Evolutionary conservation across 1,140 invertebrate genomes (phyloP).

Genomic region (Diprion similis): DNA sequence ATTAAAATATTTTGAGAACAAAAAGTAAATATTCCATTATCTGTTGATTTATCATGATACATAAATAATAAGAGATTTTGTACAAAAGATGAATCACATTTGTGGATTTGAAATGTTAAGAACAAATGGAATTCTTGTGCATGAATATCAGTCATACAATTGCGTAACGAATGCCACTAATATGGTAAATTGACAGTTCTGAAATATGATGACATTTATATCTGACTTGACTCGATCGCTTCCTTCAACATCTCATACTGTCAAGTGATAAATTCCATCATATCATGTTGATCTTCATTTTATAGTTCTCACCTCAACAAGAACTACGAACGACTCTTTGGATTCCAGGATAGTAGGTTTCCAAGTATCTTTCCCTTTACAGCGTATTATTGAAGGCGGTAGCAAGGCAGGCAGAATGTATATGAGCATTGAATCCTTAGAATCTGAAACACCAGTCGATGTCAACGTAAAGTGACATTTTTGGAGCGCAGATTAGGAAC

Average conservation of each 20-base stretch:
- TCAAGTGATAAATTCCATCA: neutral
- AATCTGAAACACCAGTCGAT: conserved; percentile 5
- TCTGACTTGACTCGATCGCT: too few species aligned
- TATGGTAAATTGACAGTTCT: neutral
- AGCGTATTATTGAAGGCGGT: neutral
- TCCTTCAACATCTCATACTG: too few species aligned
- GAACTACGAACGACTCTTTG: conserved; percentile 13
- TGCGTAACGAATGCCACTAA: neutral
- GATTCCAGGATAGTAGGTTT: conserved; percentile 18
- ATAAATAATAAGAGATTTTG: too few species aligned
- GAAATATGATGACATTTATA: neutral
- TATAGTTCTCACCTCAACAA: conserved; percentile 6
- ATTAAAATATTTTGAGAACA: too few species aligned
- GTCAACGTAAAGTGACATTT: neutral
- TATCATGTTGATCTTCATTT: neutral
- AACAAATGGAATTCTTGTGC: neutral
- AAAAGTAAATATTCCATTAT: too few species aligned
- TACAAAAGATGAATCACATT: too few species aligned
- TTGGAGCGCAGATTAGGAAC: too few species aligned
- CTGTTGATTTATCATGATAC: too few species aligned
- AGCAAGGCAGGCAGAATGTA: conserved; percentile 13
- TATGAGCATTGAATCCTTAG: conserved; percentile 12
- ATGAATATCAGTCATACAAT: neutral
- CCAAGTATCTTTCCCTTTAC: conserved; percentile 7
- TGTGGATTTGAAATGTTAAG: too few species aligned